Evolutionary conservation across 2,888 invertebrate genomes (phyloP), one percentile per base, ranked within the genome.

Genomic region (Lypha dubia): DNA sequence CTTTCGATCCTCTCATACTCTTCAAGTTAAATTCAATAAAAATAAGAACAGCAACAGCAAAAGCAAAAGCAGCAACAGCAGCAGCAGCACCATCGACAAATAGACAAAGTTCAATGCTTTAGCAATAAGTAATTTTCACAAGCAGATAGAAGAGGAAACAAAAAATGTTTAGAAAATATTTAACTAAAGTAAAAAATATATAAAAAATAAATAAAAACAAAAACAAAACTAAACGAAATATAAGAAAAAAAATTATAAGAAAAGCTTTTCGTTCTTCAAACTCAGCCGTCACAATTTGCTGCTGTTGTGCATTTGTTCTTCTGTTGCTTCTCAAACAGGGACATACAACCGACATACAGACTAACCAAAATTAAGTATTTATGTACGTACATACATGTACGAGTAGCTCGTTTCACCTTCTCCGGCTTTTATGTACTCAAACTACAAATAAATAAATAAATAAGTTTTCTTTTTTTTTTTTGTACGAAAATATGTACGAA

Each of bases 41-140:
- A 75, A 81, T 56, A 75, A 68, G 53, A 73, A 77, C 15, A 77
- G 24, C 22, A 68, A 68, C 20, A 53, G 32, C 32, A 58, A 20
- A 62, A 41, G 17, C 62, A 60, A 8, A 20, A 24, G 44, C n/a
- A 11, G 15, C 46, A 65, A 13, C 13, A 49, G 11, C 38, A 62
- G 53, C 58, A 79, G 22, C 65, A 67, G n/a, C 68, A 56, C 13
- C 20, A 75, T 65, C 49, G 62, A 56, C 28, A n/a, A 28, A 24
- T 51, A 75, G 41, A 58, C 79, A 80, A 60, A 68, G 73, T 84
- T 80, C 80, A 80, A 77, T 77, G 80, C 68, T 84, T 68, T 74
- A 46, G 74, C 81, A 70, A 81, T 79, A 81, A 84, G 77, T 74
- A 81, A 81, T 77, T 79, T 84, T 74, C 81, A 81, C 81, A 77